These are phyloP conservation scores for Sinentomon sp. DNA, from an alignment of 2,888 invertebrate genomes.

Conservation along the genomic window DNA sequence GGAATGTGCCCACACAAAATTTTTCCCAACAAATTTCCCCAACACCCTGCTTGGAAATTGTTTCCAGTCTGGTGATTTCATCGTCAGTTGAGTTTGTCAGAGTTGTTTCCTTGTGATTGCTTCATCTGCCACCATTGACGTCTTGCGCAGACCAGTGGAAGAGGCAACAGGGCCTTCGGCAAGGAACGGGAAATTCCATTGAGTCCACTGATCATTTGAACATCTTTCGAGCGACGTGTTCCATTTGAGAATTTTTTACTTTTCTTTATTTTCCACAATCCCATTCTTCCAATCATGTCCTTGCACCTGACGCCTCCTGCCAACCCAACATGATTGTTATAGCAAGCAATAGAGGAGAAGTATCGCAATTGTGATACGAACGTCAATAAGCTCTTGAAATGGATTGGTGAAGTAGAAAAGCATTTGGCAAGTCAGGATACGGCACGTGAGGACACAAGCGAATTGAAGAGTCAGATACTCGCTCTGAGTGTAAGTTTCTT, in stretches of 20 bases:
- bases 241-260: not conserved
- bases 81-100: too few species aligned
- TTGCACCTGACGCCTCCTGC: not conserved
- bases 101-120: too few species aligned
- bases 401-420: conserved; percentile 61
- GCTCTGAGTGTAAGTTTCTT: conserved; percentile 39
- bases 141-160: too few species aligned
- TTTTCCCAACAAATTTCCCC: too few species aligned
- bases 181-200: too few species aligned
- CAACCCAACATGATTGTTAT: conserved; percentile 22
- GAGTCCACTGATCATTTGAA: too few species aligned
- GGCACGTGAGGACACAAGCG: conserved; percentile 58
- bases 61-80: too few species aligned
- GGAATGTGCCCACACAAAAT: too few species aligned
- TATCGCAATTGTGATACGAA: conserved; percentile 73
- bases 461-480: conserved; percentile 64
- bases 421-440: conserved; percentile 58
- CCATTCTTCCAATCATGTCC: not conserved
- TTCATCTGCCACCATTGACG: too few species aligned
- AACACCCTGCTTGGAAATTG: too few species aligned
- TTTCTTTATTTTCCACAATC: not conserved
- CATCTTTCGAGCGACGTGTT: not conserved
- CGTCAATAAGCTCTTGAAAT: conserved; percentile 51
- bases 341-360: conserved; percentile 89
- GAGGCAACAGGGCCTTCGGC: too few species aligned